These are phyloP conservation scores for Podarcis muralis DNA, from an alignment of 2,113 vertebrate species.

Conservation along the genomic window DNA sequence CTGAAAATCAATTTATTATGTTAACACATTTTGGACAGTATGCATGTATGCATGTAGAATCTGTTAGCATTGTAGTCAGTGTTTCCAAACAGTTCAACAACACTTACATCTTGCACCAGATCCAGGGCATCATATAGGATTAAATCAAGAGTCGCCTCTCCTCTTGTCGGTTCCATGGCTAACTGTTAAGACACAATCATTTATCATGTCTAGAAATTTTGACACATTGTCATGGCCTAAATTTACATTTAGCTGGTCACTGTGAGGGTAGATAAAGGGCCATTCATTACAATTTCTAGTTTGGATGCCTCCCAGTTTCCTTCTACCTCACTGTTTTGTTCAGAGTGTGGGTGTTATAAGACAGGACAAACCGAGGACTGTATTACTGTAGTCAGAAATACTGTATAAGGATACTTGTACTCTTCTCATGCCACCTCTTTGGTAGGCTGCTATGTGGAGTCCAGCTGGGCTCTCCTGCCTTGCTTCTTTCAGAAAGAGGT, in stretches of 20 bases:
- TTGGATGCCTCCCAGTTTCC: background rate
- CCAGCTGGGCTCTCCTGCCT: background rate
- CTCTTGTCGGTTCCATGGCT: background rate
- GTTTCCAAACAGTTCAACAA: background rate
- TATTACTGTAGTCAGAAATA: too few species aligned
- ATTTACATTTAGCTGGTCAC: background rate
- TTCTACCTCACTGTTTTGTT: background rate
- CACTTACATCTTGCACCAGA: background rate
- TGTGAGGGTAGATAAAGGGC: background rate
- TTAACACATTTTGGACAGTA: background rate
- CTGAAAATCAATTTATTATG: background rate
- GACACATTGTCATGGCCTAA: background rate
- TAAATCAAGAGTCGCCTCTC: background rate
- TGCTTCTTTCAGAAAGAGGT: background rate
- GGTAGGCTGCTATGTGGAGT: background rate
- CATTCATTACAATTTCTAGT: background rate
- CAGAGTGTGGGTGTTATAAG: background rate
- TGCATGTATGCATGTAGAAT: background rate
- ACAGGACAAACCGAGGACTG: too few species aligned
- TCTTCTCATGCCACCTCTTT: background rate
- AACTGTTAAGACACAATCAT: background rate
- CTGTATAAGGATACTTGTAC: background rate
- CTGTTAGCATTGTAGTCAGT: background rate
- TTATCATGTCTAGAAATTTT: background rate
- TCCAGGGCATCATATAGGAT: background rate